Conservation (phyloP, 1,140 invertebrate genomes). For the Aleiodes sp. region DNA sequence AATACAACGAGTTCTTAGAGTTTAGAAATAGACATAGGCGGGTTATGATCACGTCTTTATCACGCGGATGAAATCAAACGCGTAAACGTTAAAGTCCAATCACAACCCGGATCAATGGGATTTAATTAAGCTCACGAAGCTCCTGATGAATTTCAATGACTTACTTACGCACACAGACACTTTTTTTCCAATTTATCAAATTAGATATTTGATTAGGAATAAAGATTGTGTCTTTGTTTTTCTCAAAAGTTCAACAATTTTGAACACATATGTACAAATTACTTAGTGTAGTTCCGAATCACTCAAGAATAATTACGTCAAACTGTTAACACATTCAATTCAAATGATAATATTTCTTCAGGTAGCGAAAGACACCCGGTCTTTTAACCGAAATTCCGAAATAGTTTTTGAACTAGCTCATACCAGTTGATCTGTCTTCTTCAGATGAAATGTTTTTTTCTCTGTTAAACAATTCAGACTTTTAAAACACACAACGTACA, state of each 20-base stretch:
- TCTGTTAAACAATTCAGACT: no score
- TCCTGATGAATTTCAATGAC: conserved; percentile 9
- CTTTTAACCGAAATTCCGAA: no score
- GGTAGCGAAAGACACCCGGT: no score
- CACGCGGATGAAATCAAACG: conserved; percentile 14
- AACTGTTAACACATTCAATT: neutral
- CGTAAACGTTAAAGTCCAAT: conserved; percentile 1
- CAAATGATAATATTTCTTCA: neutral
- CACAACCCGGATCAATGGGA: conserved; percentile 4
- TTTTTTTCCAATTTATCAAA: no score
- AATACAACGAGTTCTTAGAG: neutral
- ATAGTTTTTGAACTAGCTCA: no score
- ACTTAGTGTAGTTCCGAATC: no score
- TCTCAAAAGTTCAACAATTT: no score
- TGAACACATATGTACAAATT: no score
- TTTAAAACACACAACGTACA: conserved; percentile 17
- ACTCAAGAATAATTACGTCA: no score
- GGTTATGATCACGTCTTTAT: conserved; percentile 14
- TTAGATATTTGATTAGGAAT: no score
- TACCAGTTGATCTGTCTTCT: neutral
- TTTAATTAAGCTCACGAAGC: neutral
- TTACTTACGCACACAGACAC: conserved; percentile 6
- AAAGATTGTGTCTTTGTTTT: no score
- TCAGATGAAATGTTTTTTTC: conserved; percentile 25
- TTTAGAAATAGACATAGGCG: neutral